A percentile compares a stretch with the other conserved stretches of the same genome.
Evolutionary conservation across 2,797 vertebrate species (phyloP).

Genomic region (Schizopygopsis pylzovi): DNA sequence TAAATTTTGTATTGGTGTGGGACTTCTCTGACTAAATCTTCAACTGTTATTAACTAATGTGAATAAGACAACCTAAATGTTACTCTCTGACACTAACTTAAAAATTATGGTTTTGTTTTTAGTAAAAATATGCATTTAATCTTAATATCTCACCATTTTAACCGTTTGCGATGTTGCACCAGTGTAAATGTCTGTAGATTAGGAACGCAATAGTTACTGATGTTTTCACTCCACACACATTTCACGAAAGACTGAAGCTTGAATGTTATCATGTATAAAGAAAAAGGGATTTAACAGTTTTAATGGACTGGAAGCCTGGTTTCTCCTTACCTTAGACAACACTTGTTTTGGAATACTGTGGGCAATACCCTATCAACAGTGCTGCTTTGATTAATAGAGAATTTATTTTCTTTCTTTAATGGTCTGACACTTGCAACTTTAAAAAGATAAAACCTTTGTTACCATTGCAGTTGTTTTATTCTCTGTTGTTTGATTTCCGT

Average conservation of each 20-base stretch:
- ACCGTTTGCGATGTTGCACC: conserved; percentile 23
- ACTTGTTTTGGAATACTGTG: conserved; percentile 73
- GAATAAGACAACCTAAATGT: conserved; percentile 14
- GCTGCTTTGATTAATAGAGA: conserved; percentile 70
- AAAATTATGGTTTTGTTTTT: background rate
- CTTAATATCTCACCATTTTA: background rate
- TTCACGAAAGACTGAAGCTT: conserved; percentile 35
- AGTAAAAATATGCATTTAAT: conserved; percentile 2
- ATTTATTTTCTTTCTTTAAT: conserved; percentile 51
- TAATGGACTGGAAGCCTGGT: conserved; percentile 32
- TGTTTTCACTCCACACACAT: conserved; percentile 28
- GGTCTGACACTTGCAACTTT: conserved; percentile 57
- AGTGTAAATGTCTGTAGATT: conserved; percentile 39
- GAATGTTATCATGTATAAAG: conserved; percentile 26
- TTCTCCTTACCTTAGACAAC: background rate
- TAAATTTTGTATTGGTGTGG: conserved; percentile 16
- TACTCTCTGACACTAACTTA: conserved; percentile 19
- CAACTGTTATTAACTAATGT: conserved; percentile 2
- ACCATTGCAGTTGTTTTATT: conserved; percentile 55
- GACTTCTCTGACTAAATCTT: conserved; percentile 7
- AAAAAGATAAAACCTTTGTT: conserved; percentile 49
- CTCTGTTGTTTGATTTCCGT: conserved; percentile 48
- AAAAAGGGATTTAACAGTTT: conserved; percentile 50
- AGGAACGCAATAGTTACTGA: conserved; percentile 40
- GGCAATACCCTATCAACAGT: conserved; percentile 75